Percentiles rank a stretch among this genome's conserved stretches.
Conservation (phyloP, 2,113 vertebrate genomes). For the Notarius lentiginosus region DNA sequence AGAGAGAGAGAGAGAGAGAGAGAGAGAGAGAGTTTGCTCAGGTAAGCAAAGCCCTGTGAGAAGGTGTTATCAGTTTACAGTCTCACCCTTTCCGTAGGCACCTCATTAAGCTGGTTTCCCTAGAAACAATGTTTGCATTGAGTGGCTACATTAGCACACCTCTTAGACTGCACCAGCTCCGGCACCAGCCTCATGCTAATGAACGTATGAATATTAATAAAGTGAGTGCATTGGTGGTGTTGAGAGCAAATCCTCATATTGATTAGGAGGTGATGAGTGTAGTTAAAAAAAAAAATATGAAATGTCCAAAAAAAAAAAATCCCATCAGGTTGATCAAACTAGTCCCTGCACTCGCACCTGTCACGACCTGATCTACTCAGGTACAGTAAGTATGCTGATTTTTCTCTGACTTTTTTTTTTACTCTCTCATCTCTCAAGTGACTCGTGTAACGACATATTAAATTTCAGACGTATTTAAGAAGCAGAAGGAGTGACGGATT, state of each 20-base stretch:
- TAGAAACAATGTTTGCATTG: constrained; percentile 51
- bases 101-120: constrained; percentile 54
- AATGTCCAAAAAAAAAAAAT: constrained; percentile 29
- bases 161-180: constrained; percentile 28
- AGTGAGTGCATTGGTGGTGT: constrained; percentile 20
- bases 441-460: constrained; percentile 49
- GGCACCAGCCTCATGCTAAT: constrained; percentile 48
- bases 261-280: constrained; percentile 43
- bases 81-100: constrained; percentile 42
- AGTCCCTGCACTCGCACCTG: constrained; percentile 22
- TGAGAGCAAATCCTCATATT: constrained; percentile 42
- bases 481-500: constrained; percentile 69
- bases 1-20: not conserved
- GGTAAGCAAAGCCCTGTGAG: constrained; percentile 39
- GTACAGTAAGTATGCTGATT: constrained; percentile 49
- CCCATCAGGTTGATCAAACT: constrained; percentile 11
- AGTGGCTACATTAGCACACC: constrained; percentile 47
- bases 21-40: constrained; percentile 15
- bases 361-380: constrained; percentile 59
- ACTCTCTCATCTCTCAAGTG: constrained; percentile 60
- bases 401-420: constrained; percentile 33
- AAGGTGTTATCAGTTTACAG: constrained; percentile 55
- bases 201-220: constrained; percentile 53
- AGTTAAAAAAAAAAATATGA: constrained; percentile 6
- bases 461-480: constrained; percentile 71